Evolutionary conservation across 2,888 invertebrate species (phyloP), one percentile per base, ranked within the genome.

Genomic region (Pachydiplax longipennis): DNA sequence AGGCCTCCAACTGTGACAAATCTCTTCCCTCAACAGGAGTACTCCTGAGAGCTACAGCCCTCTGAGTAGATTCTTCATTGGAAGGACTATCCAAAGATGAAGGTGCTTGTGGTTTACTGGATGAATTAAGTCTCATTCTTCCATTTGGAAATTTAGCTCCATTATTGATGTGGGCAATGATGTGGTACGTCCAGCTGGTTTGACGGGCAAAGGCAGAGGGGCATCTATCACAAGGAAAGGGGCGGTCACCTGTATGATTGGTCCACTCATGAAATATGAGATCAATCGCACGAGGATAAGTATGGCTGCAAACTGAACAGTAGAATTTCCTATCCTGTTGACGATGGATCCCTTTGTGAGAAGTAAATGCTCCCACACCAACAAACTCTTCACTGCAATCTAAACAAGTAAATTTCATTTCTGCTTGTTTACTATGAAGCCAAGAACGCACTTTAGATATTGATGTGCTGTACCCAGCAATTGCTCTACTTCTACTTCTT

Each of bases 231-330:
- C 81, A 82, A 0, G 81, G 81, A 48, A 82, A 82, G 0, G 81
- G 81, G 13, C 81, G 81, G 44, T 82, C 81, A 10, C 81, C 81
- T 8, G 81, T 82, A 48, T 82, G 81, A 48, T 82, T 48, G 0
- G 81, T 82, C 81, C 81, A 82, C 25, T 82, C 81, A n/a, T 82
- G 81, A 25, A 82, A 82, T 12, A 82, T 82, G n/a, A 82, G 81
- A 48, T 82, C 81, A 3, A 82, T 25, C 12, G 81, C 48, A n/a
- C 81, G 44, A 13, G 81, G 81, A 18, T 82, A 82, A 2, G 25
- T 48, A 48, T 82, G 81, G 25, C 22, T 82, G 81, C 81, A 82
- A 31, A 82, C 81, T 5, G 81, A 82, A 18, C 81, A 82, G 25
- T 82, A 48, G 82, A 83, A 83, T 53, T 53, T 53, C 53, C 15